Conservation (phyloP, 2,888 invertebrate genomes). For the Protodeltote pygarga region DNA sequence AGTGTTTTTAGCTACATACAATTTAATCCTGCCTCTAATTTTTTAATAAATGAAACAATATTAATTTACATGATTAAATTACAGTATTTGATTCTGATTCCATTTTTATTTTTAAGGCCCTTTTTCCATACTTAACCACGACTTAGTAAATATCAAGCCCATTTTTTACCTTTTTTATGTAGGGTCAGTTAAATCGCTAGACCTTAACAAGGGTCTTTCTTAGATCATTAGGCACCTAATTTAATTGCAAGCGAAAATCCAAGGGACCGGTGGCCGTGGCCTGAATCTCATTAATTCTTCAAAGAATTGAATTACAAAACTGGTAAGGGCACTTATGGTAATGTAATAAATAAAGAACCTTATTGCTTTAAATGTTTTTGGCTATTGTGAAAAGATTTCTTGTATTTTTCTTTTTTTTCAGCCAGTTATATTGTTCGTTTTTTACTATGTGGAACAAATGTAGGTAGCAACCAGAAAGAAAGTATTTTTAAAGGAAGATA, state of each 20-base stretch:
- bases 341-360: constrained; percentile 52
- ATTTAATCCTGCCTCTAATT: too few relatives aligned
- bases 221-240: constrained; percentile 73
- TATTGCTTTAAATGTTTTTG: neutral
- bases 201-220: constrained; percentile 55
- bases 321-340: constrained; percentile 55
- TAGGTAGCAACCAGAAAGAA: too few relatives aligned
- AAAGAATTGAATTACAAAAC: constrained; percentile 70
- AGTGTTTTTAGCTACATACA: too few relatives aligned
- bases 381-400: neutral
- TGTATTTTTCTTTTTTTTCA: constrained; percentile 1
- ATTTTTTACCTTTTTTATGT: neutral
- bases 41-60: too few relatives aligned
- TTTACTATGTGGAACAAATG: too few relatives aligned
- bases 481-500: too few relatives aligned
- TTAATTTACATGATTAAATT: too few relatives aligned
- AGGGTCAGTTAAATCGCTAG: constrained; percentile 21
- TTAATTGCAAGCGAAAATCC: constrained; percentile 64
- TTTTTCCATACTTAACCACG: too few relatives aligned
- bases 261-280: constrained; percentile 53
- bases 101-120: too few relatives aligned
- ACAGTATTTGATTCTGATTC: too few relatives aligned
- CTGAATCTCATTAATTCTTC: constrained; percentile 72
- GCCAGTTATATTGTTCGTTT: too few relatives aligned
- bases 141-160: constrained; percentile 2